Conservation (phyloP, 2,888 invertebrate genomes). For the Parascotia fuliginaria region DNA sequence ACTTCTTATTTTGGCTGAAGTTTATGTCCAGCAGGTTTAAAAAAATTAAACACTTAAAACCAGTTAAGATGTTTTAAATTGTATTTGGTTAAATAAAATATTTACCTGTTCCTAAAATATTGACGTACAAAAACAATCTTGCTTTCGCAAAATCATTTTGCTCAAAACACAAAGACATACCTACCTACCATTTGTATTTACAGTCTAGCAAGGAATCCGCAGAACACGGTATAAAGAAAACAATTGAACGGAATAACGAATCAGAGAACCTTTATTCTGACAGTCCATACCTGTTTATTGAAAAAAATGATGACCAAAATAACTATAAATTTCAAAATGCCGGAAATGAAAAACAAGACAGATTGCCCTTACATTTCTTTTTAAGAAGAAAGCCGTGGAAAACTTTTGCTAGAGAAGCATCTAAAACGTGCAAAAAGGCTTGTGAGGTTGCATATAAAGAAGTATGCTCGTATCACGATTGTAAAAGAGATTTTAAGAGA, state of each 20-base stretch:
- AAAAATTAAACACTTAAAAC: no score
- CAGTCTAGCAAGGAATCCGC: background rate
- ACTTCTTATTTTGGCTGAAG: no score
- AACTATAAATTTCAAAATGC: background rate
- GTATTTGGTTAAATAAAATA: no score
- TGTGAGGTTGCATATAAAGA: background rate
- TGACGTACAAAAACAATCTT: no score
- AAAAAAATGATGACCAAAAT: background rate
- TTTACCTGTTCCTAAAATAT: no score
- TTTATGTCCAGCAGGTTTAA: no score
- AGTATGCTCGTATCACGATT: background rate
- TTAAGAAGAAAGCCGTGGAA: background rate
- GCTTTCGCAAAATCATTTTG: no score
- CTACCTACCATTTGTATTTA: background rate
- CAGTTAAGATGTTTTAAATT: no score
- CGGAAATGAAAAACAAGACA: background rate
- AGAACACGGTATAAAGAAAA: no score
- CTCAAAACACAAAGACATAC: no score
- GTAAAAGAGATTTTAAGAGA: background rate
- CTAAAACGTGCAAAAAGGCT: background rate
- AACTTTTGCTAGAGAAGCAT: background rate
- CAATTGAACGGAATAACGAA: background rate
- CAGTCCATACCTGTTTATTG: background rate
- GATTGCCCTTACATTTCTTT: background rate
- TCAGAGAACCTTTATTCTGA: background rate